phyloP scores from a whole-genome alignment of 2,113 vertebrate genomes.

The Caranx melampygus region DNA sequence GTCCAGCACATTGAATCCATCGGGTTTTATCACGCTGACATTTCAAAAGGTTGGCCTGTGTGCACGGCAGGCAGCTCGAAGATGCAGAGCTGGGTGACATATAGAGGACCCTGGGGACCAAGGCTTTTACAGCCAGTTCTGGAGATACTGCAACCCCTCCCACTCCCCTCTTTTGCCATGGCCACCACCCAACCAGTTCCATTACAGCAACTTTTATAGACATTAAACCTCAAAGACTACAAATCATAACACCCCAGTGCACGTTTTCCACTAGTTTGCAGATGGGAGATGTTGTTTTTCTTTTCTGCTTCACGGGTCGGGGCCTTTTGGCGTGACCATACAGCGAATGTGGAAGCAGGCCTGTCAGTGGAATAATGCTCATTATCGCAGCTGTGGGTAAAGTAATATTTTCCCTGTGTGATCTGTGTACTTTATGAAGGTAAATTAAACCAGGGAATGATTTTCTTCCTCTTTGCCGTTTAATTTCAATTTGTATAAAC shows the following conservation, averaged over 20 bases:
- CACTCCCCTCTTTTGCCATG: neutral
- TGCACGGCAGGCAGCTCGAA: conserved; percentile 50
- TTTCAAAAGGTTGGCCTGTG: conserved; percentile 84
- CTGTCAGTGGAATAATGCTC: conserved; percentile 55
- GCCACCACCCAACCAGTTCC: conserved; percentile 44
- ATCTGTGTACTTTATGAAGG: conserved; percentile 67
- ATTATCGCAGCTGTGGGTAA: conserved; percentile 62
- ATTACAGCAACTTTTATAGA: conserved; percentile 72
- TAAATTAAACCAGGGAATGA: conserved; percentile 67
- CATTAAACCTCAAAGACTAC: conserved; percentile 69
- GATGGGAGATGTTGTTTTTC: conserved; percentile 42
- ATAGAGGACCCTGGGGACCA: conserved; percentile 63
- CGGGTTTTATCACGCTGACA: conserved; percentile 82
- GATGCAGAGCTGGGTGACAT: conserved; percentile 75
- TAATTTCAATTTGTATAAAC: conserved; percentile 79
- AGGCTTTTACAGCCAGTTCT: conserved; percentile 72
- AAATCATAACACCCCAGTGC: conserved; percentile 66
- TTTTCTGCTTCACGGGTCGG: conserved; percentile 48
- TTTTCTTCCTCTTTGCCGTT: conserved; percentile 69
- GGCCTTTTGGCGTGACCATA: conserved; percentile 33
- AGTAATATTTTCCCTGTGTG: conserved; percentile 54
- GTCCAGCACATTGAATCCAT: conserved; percentile 77
- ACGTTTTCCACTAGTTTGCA: conserved; percentile 37
- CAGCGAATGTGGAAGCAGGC: conserved; percentile 61
- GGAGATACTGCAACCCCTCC: conserved; percentile 31